phyloP scores from a whole-genome alignment of 2,888 invertebrate genomes.

The Sinelater perroti region DNA sequence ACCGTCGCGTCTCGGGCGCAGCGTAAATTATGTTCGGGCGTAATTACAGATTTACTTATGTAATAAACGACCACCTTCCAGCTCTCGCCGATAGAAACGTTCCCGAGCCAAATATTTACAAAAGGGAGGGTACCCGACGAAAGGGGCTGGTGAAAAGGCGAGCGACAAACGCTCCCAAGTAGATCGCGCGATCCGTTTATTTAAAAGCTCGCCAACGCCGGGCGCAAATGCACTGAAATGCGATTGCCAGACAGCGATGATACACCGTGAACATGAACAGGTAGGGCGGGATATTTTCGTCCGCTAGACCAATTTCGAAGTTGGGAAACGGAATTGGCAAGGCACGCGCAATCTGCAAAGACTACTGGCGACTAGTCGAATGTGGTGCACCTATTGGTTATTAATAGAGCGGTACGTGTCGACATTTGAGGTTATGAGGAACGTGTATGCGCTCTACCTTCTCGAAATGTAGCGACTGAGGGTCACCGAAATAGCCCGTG shows the following conservation, averaged over 20 bases:
- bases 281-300: slow-evolving; percentile 26
- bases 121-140: slow-evolving; percentile 12
- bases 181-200: slow-evolving; percentile 33
- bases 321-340: slow-evolving; percentile 10
- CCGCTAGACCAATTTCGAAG: slow-evolving; percentile 19
- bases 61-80: background rate
- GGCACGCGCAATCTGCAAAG: background rate
- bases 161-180: slow-evolving; percentile 27
- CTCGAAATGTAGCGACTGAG: slow-evolving; percentile 20
- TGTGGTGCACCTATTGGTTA: slow-evolving; percentile 6
- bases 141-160: slow-evolving; percentile 28
- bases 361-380: slow-evolving; percentile 9
- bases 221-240: slow-evolving; percentile 37
- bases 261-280: slow-evolving; percentile 31
- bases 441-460: too few relatives aligned
- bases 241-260: slow-evolving; percentile 39
- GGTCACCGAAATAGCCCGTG: too few relatives aligned
- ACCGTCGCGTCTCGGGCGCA: background rate
- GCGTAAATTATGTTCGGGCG: slow-evolving; percentile 5
- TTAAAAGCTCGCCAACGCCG: slow-evolving; percentile 35
- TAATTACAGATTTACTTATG: background rate
- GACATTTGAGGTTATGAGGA: slow-evolving; percentile 17
- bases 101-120: slow-evolving; percentile 22
- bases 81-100: too few relatives aligned
- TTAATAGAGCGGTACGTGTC: slow-evolving; percentile 24